Evolutionary conservation across 2,888 invertebrate genomes (phyloP), one percentile per base, ranked within the genome.

Genomic region (Leptogaster cylindrica): DNA sequence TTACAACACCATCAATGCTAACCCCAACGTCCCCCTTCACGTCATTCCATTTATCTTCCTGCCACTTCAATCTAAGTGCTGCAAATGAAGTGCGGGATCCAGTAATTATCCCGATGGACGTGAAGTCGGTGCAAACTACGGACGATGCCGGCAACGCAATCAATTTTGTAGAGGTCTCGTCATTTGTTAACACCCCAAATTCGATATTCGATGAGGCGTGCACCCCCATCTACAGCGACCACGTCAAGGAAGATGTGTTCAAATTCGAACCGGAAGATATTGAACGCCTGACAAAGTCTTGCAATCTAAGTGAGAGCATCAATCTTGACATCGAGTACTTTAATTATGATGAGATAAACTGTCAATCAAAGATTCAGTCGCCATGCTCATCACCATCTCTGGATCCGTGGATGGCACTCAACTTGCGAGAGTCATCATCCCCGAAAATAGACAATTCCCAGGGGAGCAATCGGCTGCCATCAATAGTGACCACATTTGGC

Each of bases 191-290:
- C 69, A 81, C 81, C 14, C 81, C 81, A 2, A 80, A 74, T 41
- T 81, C 81, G n/a, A 76, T 77, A 51, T 79, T 78, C 61, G 75
- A 78, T 39, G 76, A 77, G 7, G 58, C 69, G 2, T 68, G 67
- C 20, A 71, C 71, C 1, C 46, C 71, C 18, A 61, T 67, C 20
- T 71, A 52, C 7, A 67, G 66, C 14, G 48, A 61, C 12, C 27
- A 68, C 1, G 66, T 70, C 25, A 71, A 73, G 8, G 73, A 77
- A 68, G 81, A 79, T 68, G 76, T 81, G 20, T 81, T 81, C 69
- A 81, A 81, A 55, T 81, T 81, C 68, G 81, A 81, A 70, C 81
- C 81, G 7, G 81, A 81, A 73, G 81, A 81, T 28, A 81, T 81
- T 66, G 80, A 81, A 7, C 76, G 79, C 1, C 73, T 81, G 8